Percentiles rank a stretch among this genome's conserved stretches.
Conservation (phyloP, 2,797 vertebrate genomes). For the Poeciliopsis turneri region DNA sequence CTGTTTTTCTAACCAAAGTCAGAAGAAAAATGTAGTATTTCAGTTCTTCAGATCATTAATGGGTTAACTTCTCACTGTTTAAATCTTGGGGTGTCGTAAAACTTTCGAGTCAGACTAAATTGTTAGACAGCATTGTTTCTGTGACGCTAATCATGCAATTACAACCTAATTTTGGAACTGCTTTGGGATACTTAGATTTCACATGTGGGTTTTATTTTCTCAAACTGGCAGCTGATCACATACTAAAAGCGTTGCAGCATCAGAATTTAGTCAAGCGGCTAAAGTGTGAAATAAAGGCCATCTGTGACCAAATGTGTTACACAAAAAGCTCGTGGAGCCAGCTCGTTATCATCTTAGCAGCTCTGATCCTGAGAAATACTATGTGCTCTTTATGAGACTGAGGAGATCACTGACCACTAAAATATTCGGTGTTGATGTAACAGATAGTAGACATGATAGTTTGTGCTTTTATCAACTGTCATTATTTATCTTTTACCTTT, state of each 20-base stretch:
- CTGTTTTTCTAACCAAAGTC: background rate
- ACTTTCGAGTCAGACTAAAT: background rate
- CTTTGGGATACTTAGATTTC: slow-evolving; percentile 38
- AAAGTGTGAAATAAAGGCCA: slow-evolving; percentile 69
- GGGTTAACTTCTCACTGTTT: background rate
- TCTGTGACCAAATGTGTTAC: slow-evolving; percentile 70
- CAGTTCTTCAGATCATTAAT: background rate
- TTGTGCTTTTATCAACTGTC: slow-evolving; percentile 44
- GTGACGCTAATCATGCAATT: slow-evolving; percentile 42
- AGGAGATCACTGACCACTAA: slow-evolving; percentile 45
- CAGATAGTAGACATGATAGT: slow-evolving; percentile 7
- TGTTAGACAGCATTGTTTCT: slow-evolving; percentile 8
- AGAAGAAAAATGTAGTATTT: background rate
- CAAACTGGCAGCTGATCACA: slow-evolving; percentile 57
- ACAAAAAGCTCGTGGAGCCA: slow-evolving; percentile 55
- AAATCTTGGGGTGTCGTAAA: background rate
- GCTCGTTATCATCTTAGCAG: slow-evolving; percentile 67
- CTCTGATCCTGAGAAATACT: slow-evolving; percentile 64
- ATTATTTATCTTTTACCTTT: slow-evolving; percentile 13
- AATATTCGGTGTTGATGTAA: slow-evolving; percentile 5
- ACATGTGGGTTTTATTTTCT: slow-evolving; percentile 58
- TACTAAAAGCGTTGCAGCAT: slow-evolving; percentile 41
- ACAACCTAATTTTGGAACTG: slow-evolving; percentile 47
- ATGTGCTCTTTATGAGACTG: slow-evolving; percentile 39
- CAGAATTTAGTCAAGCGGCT: slow-evolving; percentile 52